A percentile compares a stretch with the other conserved stretches of the same genome.
These are phyloP conservation scores for Meles meles DNA, from an alignment of 2,113 vertebrate species.

Conservation along the genomic window DNA sequence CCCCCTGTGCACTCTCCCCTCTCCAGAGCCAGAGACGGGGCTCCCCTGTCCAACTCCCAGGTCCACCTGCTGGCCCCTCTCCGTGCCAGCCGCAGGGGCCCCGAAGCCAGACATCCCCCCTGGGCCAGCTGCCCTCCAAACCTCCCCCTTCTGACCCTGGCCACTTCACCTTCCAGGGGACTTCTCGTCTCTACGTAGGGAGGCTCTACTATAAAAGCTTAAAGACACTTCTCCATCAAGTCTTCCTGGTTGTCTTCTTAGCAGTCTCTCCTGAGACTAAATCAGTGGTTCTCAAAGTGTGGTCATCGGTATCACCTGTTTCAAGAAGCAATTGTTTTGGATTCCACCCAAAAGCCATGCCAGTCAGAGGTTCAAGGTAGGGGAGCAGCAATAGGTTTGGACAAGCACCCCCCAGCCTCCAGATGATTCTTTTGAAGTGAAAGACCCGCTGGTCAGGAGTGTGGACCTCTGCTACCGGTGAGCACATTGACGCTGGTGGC, in stretches of 20 bases:
- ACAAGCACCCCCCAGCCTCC: not conserved
- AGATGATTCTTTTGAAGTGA: no score
- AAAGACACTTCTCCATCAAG: not conserved
- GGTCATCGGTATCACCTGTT: not conserved
- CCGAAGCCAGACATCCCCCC: not conserved
- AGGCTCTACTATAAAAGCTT: not conserved
- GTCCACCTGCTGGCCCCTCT: not conserved
- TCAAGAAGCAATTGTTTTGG: not conserved
- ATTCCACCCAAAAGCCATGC: not conserved
- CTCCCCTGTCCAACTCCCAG: no score
- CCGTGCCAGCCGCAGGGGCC: not conserved
- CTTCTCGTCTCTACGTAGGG: not conserved
- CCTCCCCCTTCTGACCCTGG: not conserved
- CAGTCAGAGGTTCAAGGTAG: not conserved
- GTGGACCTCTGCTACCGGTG: fast-evolving
- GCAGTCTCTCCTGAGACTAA: not conserved
- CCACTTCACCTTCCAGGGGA: not conserved
- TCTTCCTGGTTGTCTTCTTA: not conserved
- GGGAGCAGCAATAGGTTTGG: no score
- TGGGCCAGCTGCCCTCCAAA: not conserved
- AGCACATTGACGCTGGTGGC: no score
- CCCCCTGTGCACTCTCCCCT: not conserved
- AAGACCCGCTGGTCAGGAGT: not conserved
- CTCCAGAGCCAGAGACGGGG: not conserved
- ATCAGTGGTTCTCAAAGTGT: not conserved